A percentile compares a stretch with the other conserved stretches of the same genome.
Evolutionary conservation across 2,113 vertebrate species (phyloP).

Genomic region (Pycnonotus jocosus): DNA sequence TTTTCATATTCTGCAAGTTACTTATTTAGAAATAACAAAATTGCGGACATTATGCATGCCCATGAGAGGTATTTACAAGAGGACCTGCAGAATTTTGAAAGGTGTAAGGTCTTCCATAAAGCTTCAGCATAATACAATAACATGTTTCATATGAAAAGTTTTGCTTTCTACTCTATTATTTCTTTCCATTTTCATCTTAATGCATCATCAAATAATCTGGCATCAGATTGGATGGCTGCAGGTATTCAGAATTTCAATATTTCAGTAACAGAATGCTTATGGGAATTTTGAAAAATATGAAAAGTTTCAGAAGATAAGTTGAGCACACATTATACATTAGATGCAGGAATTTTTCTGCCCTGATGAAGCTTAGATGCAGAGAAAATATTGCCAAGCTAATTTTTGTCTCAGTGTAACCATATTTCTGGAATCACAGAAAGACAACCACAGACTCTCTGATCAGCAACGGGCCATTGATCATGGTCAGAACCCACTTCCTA

Average conservation of each 20-base stretch:
- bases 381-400: background rate
- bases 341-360: background rate
- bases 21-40: background rate
- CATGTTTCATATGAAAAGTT: background rate
- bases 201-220: background rate
- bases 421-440: conserved; percentile 62
- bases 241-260: too few relatives aligned
- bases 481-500: conserved; percentile 85
- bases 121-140: background rate
- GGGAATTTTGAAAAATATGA: background rate
- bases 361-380: background rate
- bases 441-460: conserved; percentile 75
- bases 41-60: background rate
- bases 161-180: background rate
- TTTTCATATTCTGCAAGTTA: background rate
- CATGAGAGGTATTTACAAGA: background rate
- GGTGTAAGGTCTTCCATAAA: background rate
- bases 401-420: background rate
- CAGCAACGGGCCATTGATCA: conserved; percentile 73
- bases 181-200: background rate
- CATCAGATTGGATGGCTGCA: background rate
- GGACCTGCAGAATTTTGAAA: background rate
- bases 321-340: background rate
- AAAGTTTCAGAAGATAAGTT: background rate
- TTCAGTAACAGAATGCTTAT: fast-evolving